Base-by-base conservation (phyloP, 2,797 vertebrate genomes). In the Florisuga fusca region DNA sequence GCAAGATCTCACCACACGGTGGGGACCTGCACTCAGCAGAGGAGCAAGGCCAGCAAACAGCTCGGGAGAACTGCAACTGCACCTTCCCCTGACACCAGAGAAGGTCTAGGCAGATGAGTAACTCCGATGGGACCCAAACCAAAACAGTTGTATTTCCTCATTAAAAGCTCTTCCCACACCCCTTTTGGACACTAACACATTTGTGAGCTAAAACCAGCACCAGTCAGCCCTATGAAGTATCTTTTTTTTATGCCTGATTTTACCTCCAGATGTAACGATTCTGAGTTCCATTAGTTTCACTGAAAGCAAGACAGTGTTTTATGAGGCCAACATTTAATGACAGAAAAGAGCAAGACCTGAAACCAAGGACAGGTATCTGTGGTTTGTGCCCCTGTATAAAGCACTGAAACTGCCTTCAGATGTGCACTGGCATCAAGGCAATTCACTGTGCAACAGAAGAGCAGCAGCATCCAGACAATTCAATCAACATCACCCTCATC, bases 391-490 rank as follows among this genome's bases (percentile, higher is more conserved):
- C 74, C 3, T 1, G 36, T 43, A 53, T 17, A 76, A 69, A 88
- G n/a, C 38, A 55, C 20, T 25, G 29, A 87, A 53, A 57, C 43
- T 76, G 50, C 33, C 15, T 46, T 74, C 41, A 68, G 23, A 75
- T 29, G 33, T 4, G 4, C 10, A 6, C 26, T 57, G 36, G 71
- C 79, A 27, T 19, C 82, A 88, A 36, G 16, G 41, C 23, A 57
- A 59, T 36, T 48, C 53, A 74, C 64, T 9, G 9, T 13, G 25
- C 48, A 81, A 64, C 62, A 59, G 25, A 71, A 83, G 9, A 38
- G 6, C 0, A 0, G n/a, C 7, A 7, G 15, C 61, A 74, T 13
- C 12, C 31, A 10, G 1, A 25, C 18, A 87, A 62, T 45, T 84
- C 43, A 79, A 9, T 7, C 27, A 55, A 69, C 48, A 76, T 8